Evolutionary conservation across 2,797 vertebrate species (phyloP).

Genomic region (Ceryle rudis): DNA sequence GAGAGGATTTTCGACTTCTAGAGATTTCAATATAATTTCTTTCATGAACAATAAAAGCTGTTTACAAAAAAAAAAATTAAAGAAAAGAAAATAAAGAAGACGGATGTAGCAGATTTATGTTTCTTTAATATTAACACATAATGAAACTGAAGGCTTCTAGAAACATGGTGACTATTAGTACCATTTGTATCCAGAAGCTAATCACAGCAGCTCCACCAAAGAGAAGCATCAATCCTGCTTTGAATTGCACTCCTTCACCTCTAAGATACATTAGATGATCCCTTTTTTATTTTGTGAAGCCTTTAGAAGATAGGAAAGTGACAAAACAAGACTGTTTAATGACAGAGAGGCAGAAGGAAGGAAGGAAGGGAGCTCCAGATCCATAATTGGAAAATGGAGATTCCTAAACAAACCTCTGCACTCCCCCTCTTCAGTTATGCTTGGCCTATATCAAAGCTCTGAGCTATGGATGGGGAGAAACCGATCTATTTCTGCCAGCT

Average conservation of each 20-base stretch:
- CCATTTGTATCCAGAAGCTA: neutral
- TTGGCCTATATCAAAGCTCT: neutral
- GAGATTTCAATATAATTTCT: neutral
- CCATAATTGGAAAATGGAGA: neutral
- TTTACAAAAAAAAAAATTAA: neutral
- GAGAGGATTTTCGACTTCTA: neutral
- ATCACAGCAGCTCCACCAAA: neutral
- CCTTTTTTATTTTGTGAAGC: neutral
- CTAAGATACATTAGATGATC: neutral
- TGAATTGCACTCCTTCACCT: neutral
- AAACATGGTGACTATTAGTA: neutral
- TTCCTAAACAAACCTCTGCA: neutral
- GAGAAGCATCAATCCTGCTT: neutral
- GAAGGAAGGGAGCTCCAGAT: neutral
- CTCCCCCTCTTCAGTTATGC: neutral
- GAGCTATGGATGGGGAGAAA: neutral
- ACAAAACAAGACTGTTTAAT: neutral
- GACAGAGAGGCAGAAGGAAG: neutral
- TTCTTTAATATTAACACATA: neutral
- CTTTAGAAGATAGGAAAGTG: neutral
- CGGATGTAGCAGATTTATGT: neutral
- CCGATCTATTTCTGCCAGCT: neutral
- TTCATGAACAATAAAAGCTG: neutral
- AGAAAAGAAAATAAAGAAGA: accelerated
- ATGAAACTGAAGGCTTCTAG: neutral